Base-by-base conservation (phyloP, 2,113 vertebrate genomes). In the Amphiprion percula region DNA sequence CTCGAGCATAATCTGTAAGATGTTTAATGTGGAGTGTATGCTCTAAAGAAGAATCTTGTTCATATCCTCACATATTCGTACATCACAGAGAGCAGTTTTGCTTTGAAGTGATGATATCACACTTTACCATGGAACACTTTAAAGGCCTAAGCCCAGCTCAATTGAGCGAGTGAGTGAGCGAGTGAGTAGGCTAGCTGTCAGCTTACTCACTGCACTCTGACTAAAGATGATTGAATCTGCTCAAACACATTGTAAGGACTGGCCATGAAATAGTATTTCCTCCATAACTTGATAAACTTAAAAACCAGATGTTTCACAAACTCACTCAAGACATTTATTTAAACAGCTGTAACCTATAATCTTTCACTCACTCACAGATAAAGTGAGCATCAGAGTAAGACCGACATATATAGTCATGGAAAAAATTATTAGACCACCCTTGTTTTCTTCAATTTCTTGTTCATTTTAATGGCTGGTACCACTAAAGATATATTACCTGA, bases 131-230 rank as follows among this genome's bases (percentile, higher is more conserved):
- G 71, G 68, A 81, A 65, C 41, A 15, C 23, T 15, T 17, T 24
- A 65, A 41, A 62, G 63, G 79, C 47, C 47, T 70, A 44, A 68
- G 47, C 12, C 39, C 39, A 49, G 24, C 68, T 24, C 23, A 77
- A 46, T 71, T 80, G 79, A 89, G 21, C 21, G 21, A 21, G 21
- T 21, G 21, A 21, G 21, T 21, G 21, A 21, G 21, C 21, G 21
- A 21, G 21, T 21, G 21, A 21, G 21, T 21, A 14, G 10, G 41
- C 10, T 44, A 14, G 41, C 2, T 10, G 30, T 59, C 17, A 56
- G 24, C 63, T 84, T 78, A 78, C 59, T 80, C 79, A 83, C 76
- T 64, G 23, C 19, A 4, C 52, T 85, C 50, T 79, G 87, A 77
- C 41, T 44, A 4, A 44, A 11, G 41, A 44, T 68, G 66, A 64